Conservation (phyloP, 2,888 invertebrate genomes). For the Prosapia bicincta region DNA sequence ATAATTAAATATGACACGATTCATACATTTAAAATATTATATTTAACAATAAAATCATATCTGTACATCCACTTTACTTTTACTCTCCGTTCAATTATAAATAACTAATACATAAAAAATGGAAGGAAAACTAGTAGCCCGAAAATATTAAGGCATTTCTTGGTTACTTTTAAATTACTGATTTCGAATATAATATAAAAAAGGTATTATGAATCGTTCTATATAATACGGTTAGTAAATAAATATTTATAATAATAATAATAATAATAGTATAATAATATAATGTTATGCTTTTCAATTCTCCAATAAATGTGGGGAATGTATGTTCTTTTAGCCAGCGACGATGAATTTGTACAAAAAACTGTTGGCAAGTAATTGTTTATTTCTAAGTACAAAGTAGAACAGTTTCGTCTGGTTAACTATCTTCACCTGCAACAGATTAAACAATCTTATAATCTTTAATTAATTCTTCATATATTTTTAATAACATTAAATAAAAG, state of each 20-base stretch:
- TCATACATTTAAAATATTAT: constrained; percentile 27
- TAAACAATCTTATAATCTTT: too few species aligned
- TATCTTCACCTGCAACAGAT: background rate
- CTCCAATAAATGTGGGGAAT: background rate
- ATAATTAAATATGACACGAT: constrained; percentile 33
- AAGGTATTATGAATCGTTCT: constrained; percentile 1
- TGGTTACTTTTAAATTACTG: constrained; percentile 11
- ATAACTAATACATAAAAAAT: background rate
- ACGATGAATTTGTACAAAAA: background rate
- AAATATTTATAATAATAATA: background rate
- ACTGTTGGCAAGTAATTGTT: background rate
- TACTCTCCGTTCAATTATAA: background rate
- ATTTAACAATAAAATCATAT: constrained; percentile 30
- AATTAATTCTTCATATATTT: too few species aligned
- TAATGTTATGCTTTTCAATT: background rate
- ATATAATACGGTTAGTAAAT: background rate
- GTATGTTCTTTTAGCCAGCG: background rate
- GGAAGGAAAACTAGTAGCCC: background rate
- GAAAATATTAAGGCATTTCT: constrained; percentile 15
- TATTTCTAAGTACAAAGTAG: background rate
- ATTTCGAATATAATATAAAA: background rate
- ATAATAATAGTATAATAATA: background rate
- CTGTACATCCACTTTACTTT: constrained; percentile 32
- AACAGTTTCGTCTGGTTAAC: background rate
- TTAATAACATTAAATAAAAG: too few species aligned